phyloP scores from a whole-genome alignment of 2,113 vertebrate species.

The Brachyhypopomus gauderio region DNA sequence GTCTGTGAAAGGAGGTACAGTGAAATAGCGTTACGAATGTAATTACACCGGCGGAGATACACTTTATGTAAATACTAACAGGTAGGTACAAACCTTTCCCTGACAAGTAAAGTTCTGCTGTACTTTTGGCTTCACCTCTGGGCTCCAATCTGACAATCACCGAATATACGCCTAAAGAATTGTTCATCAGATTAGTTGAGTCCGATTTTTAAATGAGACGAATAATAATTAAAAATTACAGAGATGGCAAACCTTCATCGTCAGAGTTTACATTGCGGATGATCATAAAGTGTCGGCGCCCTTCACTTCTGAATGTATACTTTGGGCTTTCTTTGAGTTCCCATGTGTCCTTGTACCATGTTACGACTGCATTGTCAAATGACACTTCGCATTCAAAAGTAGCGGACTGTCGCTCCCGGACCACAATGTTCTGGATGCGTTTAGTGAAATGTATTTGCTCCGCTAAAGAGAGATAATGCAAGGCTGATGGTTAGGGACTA shows the following conservation, averaged over 20 bases:
- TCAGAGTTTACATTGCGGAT: constrained; percentile 94
- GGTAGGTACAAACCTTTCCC: constrained; percentile 87
- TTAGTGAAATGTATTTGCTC: constrained; percentile 99
- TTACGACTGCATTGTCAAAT: constrained; percentile 95
- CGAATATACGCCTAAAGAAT: constrained; percentile 91
- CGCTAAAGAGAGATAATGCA: constrained; percentile 82
- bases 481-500: constrained; percentile 60
- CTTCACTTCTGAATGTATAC: constrained; percentile 94
- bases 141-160: constrained; percentile 97
- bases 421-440: constrained; percentile 97
- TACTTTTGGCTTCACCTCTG: constrained; percentile 96
- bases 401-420: constrained; percentile 92
- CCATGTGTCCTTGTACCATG: constrained; percentile 96
- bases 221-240: constrained; percentile 17
- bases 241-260: constrained; percentile 86
- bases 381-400: constrained; percentile 98
- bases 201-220: constrained; percentile 55
- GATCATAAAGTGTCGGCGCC: constrained; percentile 96
- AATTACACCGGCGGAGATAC: constrained; percentile 40
- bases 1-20: constrained; percentile 80
- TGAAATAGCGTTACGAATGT: constrained; percentile 58
- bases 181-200: constrained; percentile 65
- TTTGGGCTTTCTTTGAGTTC: constrained; percentile 93
- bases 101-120: constrained; percentile 95
- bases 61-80: constrained; percentile 30